phyloP scores from a whole-genome alignment of 1,140 invertebrate species.

The Maconellicoccus hirsutus region DNA sequence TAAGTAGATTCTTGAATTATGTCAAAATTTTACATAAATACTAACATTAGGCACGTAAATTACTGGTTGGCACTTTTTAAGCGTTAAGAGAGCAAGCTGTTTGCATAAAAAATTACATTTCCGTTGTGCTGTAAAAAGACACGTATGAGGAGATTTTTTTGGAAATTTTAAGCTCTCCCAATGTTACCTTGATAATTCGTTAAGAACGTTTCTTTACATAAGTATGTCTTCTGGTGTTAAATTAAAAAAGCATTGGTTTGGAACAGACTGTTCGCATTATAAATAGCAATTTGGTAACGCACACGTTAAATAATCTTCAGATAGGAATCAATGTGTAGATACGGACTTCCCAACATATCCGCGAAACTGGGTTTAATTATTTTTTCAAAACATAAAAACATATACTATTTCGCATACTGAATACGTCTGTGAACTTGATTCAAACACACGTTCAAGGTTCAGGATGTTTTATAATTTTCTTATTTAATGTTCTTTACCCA shows the following conservation, averaged over 20 bases:
- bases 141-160: neutral
- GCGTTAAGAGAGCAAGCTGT: neutral
- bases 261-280: neutral
- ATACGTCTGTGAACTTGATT: neutral
- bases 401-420: neutral
- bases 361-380: constrained; percentile 7
- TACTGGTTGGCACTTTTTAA: neutral
- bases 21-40: constrained; percentile 1
- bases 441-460: constrained; percentile 1
- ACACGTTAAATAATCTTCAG: neutral
- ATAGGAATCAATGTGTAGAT: neutral
- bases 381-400: neutral
- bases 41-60: neutral
- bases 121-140: neutral
- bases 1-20: neutral
- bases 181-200: neutral
- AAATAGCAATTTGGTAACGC: constrained; percentile 4
- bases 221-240: neutral
- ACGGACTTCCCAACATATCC: constrained; percentile 1
- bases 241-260: neutral
- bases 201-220: too few species aligned
- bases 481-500: neutral
- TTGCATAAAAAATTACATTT: constrained; percentile 1
- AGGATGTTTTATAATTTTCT: constrained; percentile 9
- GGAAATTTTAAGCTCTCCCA: neutral